These are phyloP conservation scores for Theonella swinhoei DNA, from an alignment of 37 sponge, comb jelly and placozoan genomes.

Conservation along the genomic window DNA sequence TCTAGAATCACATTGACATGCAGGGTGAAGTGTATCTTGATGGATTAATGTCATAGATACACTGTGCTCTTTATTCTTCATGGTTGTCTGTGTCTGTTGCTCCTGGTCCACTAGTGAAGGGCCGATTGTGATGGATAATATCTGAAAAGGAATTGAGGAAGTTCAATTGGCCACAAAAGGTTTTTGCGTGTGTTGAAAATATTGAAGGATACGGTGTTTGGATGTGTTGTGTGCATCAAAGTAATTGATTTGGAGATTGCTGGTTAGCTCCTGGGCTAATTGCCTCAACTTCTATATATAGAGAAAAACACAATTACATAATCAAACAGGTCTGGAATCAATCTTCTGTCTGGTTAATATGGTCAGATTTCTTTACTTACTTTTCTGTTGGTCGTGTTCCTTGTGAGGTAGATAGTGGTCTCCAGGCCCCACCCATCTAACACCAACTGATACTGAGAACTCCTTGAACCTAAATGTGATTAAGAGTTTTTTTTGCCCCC, in stretches of 20 bases:
- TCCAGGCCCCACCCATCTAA: constrained; percentile 46
- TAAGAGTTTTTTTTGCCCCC: no score
- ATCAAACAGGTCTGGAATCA: no score
- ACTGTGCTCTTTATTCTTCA: constrained; percentile 2
- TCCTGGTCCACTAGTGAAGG: not conserved
- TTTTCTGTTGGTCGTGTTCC: constrained; percentile 30
- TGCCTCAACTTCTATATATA: constrained; percentile 25
- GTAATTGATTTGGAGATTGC: constrained; percentile 46
- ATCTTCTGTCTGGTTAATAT: no score
- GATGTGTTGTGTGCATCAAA: constrained; percentile 49
- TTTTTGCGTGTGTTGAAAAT: not conserved
- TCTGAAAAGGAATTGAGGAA: no score
- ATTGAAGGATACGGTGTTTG: constrained; percentile 52
- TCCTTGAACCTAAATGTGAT: constrained; percentile 8
- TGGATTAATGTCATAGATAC: not conserved
- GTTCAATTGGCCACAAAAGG: no score
- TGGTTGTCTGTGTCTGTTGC: not conserved
- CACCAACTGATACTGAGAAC: constrained; percentile 25
- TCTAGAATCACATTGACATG: constrained; percentile 29
- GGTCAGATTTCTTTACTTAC: no score
- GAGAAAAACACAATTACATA: not conserved
- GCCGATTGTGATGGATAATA: not conserved
- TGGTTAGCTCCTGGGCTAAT: constrained; percentile 25
- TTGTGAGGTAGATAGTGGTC: constrained; percentile 20
- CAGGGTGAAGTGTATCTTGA: no score